A percentile compares a stretch with the other conserved stretches of the same genome.
These are phyloP conservation scores for Prolemur simus DNA, from an alignment of 2,113 vertebrate species.

Conservation along the genomic window DNA sequence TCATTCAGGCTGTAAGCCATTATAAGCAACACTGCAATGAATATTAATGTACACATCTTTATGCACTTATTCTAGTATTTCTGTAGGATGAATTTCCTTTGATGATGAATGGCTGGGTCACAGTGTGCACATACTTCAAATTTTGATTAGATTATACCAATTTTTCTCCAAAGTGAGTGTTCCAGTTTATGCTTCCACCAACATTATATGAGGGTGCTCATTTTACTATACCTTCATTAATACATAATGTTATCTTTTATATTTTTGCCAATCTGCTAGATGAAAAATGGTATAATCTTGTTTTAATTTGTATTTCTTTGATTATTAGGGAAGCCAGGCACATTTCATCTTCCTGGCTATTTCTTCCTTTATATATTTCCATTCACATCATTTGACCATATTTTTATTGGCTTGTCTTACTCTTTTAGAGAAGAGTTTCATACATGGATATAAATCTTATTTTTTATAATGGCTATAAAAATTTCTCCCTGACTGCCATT, in stretches of 20 bases:
- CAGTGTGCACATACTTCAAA: background rate
- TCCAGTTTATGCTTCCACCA: background rate
- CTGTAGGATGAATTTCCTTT: background rate
- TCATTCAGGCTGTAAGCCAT: background rate
- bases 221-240: background rate
- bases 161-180: background rate
- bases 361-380: constrained; percentile 26
- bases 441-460: background rate
- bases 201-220: background rate
- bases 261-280: background rate
- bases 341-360: background rate
- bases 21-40: background rate
- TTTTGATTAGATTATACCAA: background rate
- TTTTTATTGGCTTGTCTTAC: background rate
- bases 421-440: constrained; percentile 4
- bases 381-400: background rate
- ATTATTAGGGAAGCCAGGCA: background rate
- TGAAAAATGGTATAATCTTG: background rate
- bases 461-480: background rate
- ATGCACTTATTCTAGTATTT: background rate
- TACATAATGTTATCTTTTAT: background rate
- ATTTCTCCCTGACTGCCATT: background rate
- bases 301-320: constrained; percentile 1
- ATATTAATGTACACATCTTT: background rate
- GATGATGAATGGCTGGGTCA: background rate